These are phyloP conservation scores for Mirza zaza DNA, from an alignment of 2,113 vertebrate genomes.

Conservation along the genomic window DNA sequence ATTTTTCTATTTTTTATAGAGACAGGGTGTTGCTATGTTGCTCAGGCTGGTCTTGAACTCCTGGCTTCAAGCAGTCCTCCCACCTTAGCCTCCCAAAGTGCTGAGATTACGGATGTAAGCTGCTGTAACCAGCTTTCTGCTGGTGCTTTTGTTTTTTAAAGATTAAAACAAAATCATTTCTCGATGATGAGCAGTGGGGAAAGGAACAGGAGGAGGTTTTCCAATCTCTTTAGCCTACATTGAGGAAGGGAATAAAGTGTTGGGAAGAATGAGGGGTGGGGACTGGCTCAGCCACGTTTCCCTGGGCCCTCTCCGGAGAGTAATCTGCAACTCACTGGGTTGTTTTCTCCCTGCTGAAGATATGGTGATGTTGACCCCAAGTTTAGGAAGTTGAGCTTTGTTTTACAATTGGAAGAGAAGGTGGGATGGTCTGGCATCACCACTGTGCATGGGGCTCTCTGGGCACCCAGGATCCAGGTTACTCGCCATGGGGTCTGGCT, in stretches of 20 bases:
- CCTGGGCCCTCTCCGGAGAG: not conserved
- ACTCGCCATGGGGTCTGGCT: not conserved
- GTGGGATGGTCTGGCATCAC: not conserved
- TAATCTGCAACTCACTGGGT: not conserved
- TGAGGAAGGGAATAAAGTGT: not conserved
- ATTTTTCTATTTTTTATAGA: too few relatives aligned
- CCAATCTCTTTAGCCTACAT: not conserved
- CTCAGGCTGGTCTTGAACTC: too few relatives aligned
- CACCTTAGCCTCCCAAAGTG: not conserved
- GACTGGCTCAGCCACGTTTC: not conserved
- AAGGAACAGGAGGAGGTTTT: not conserved
- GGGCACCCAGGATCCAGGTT: fast-evolving
- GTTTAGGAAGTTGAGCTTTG: not conserved
- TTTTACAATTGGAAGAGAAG: not conserved
- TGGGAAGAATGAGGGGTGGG: not conserved
- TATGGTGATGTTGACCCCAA: not conserved
- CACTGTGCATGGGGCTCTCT: not conserved
- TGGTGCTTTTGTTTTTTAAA: not conserved
- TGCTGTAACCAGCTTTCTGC: not conserved
- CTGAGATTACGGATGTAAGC: not conserved
- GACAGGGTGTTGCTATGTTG: too few relatives aligned
- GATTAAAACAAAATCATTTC: not conserved
- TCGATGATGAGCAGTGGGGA: not conserved
- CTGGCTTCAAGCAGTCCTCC: not conserved
- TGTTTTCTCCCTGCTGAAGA: not conserved